Conservation (phyloP, 2,888 invertebrate species). For the Petrolisthes cinctipes region DNA sequence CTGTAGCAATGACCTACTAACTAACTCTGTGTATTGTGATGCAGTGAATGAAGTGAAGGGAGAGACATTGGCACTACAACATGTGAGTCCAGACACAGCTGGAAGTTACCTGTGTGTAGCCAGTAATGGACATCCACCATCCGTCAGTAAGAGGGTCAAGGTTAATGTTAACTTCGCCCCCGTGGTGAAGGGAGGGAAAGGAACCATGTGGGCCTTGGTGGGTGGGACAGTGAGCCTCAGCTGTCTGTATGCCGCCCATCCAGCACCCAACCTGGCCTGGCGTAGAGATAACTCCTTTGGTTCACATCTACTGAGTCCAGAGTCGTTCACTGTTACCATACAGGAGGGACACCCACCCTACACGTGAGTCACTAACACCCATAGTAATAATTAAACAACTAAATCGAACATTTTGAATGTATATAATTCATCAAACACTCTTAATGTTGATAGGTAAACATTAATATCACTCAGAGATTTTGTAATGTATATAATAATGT, state of each 20-base stretch:
- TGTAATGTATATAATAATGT: no score
- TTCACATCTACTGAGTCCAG: conserved; percentile 26
- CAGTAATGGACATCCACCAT: conserved; percentile 47
- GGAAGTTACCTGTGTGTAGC: conserved; percentile 52
- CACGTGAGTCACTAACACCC: conserved; percentile 58
- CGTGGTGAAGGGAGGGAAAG: conserved; percentile 6
- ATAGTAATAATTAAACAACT: no score
- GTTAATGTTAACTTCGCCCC: conserved; percentile 43
- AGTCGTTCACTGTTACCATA: conserved; percentile 47
- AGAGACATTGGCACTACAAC: neutral
- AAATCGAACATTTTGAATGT: no score
- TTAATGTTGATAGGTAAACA: no score
- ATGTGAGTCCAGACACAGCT: conserved; percentile 34
- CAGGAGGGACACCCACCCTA: conserved; percentile 43
- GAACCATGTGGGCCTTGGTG: conserved; percentile 13
- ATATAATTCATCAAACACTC: no score
- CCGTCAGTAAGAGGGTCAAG: conserved; percentile 42
- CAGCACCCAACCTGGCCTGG: conserved; percentile 25
- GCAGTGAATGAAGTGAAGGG: conserved; percentile 35
- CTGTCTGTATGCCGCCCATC: conserved; percentile 39
- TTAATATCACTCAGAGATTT: no score
- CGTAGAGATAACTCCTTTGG: conserved; percentile 33
- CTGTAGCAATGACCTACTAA: no score
- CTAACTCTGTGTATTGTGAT: no score
- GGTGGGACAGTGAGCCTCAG: conserved; percentile 37